Base-by-base conservation (phyloP, 2,888 invertebrate species). In the Blera fallax region DNA sequence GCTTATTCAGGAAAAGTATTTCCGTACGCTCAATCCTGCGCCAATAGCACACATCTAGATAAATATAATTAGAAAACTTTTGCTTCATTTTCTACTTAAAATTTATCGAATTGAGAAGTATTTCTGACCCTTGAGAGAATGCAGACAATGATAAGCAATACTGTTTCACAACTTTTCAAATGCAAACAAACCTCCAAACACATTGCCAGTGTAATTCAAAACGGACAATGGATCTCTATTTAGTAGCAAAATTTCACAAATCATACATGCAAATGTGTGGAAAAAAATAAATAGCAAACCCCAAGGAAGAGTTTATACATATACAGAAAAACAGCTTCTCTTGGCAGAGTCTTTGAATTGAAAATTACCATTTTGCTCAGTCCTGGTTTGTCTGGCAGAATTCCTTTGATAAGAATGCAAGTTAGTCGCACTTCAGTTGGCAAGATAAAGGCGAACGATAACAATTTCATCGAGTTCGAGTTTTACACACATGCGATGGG, bases 1-100 rank as follows among this genome's bases (percentile, higher is more conserved):
- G 0, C 5, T 3, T 7, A 18, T 21, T 10, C 3, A 7, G 3
- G 21, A 10, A 18, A 18, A 21, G 8, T 18, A 8, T 18, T 2
- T 14, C 50, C 27, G 1, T 10, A 1, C n/a, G 6, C 50, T 50
- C 21, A 10, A 0, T 8, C 4, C 18, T 3, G 18, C 21, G 0
- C 21, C 48, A 3, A 18, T 27, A 24, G 3, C 14, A 14, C 8
- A 27, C 27, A 27, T 14, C 27, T 29, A 40, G 27, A 40, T 37
- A 52, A 52, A 67, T 54, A 54, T 67, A 67, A 67, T 67, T 54
- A 50, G 27, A 52, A 67, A 67, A 67, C 14, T 67, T 67, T 67
- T 21, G 2, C 67, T 14, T 64, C 32, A n/a, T 34, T 45, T 64
- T 50, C 18, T 27, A 8, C 67, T 52, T 37, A 37, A 37, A 50